A percentile compares a stretch with the other conserved stretches of the same genome.
phyloP scores from a whole-genome alignment of 2,888 invertebrate genomes.

The Athetis lepigone region DNA sequence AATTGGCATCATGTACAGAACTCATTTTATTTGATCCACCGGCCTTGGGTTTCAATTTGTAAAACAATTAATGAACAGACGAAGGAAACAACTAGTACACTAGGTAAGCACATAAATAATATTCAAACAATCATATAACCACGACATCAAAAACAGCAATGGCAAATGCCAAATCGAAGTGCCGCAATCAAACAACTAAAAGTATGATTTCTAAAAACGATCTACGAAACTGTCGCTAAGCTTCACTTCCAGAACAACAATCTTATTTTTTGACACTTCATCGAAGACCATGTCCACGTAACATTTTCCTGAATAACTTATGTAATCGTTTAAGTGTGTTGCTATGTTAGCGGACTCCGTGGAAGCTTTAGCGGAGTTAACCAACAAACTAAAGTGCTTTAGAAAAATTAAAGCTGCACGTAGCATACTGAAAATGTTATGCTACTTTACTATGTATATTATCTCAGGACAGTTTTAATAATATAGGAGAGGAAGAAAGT shows the following conservation, averaged over 20 bases:
- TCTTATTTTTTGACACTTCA: conserved; percentile 10
- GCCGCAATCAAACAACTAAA: too few species aligned
- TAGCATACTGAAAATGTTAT: conserved; percentile 19
- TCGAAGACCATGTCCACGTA: background rate
- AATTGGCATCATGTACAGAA: too few species aligned
- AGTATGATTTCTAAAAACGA: too few species aligned
- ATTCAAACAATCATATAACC: too few species aligned
- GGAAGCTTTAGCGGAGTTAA: conserved; percentile 34
- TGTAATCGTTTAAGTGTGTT: conserved; percentile 47
- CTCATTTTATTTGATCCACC: too few species aligned
- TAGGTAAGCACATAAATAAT: too few species aligned
- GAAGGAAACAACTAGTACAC: too few species aligned
- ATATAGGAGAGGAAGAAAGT: background rate
- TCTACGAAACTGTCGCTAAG: too few species aligned
- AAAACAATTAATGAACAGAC: too few species aligned
- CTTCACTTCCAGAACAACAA: too few species aligned
- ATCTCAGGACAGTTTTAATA: conserved; percentile 23
- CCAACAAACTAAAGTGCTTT: conserved; percentile 45
- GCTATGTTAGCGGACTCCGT: conserved; percentile 29
- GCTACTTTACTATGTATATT: background rate
- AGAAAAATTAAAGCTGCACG: conserved; percentile 40
- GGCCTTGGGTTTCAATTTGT: too few species aligned
- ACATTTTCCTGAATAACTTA: conserved; percentile 33
- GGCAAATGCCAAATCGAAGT: background rate
- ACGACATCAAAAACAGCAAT: background rate